Evolutionary conservation across 2,797 vertebrate species (phyloP), one percentile per base, ranked within the genome.

Genomic region (Clangula hyemalis): DNA sequence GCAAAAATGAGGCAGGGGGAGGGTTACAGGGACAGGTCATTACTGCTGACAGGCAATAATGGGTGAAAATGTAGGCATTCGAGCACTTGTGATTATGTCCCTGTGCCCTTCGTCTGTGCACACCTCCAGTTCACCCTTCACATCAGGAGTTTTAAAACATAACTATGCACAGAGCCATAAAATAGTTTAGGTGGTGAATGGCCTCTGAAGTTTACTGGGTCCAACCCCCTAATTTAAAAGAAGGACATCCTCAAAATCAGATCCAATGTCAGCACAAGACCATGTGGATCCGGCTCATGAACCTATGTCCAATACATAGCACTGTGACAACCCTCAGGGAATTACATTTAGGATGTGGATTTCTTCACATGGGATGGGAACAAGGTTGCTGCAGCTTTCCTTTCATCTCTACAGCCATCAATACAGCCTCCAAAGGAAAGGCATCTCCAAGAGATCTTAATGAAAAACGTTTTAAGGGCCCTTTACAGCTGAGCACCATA

Each of bases 401-500:
- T 13, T 14, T 20, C 39, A 34, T 57, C 41, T 62, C 51, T 72
- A 15, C 25, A 20, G 14, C 32, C 28, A 66, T 60, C 76, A 86
- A 57, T 16, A n/a, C 1, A 6, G 20, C 36, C 61, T 77, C 6
- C 1, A 85, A 93, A 77, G 61, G 62, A 73, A 73, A 85, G 24
- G 14, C 9, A 30, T 54, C 34, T 87, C 43, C 56, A 76, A 88
- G 64, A 57, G 15, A 10, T 84, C 89, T 82, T 87, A 90, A 92
- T 66, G 73, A 94, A 93, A 41, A 13, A 56, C 13, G 34, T 91
- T 92, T 90, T 75, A 88, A 94, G 93, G 53, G 15, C 18, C 56
- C 25, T 91, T 91, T 87, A 22, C 47, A 84, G 64, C 61, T 72
- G 30, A 76, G 24, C 0, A 4, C 25, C 65, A 41, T 18, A 25